These are phyloP conservation scores for Eucriotettix oculatus DNA, from an alignment of 2,888 invertebrate species.

Conservation along the genomic window DNA sequence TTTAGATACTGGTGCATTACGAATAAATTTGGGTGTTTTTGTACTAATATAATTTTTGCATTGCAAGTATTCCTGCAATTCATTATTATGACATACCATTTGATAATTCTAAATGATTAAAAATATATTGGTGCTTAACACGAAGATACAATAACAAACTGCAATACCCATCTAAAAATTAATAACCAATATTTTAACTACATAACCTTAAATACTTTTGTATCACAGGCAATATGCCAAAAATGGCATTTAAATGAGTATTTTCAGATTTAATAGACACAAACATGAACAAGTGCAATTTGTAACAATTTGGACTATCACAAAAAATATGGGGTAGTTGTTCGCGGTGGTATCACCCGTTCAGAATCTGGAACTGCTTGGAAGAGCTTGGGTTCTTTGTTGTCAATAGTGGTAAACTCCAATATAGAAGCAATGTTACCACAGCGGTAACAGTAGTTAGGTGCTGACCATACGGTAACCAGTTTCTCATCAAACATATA, in stretches of 20 bases:
- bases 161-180: no score
- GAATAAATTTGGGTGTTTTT: no score
- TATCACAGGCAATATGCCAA: no score
- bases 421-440: conserved; percentile 96
- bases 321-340: conserved; percentile 93
- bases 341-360: conserved; percentile 80
- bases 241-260: background rate
- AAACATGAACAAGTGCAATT: background rate
- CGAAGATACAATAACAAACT: no score
- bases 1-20: no score
- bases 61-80: no score
- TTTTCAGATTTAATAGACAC: background rate
- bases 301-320: conserved; percentile 27
- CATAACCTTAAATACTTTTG: no score
- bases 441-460: conserved; percentile 98
- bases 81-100: no score
- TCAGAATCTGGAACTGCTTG: conserved; percentile 90
- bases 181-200: no score
- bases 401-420: conserved; percentile 65
- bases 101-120: no score
- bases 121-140: no score
- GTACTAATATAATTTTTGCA: no score
- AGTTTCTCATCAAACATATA: conserved; percentile 96
- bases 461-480: conserved; percentile 98
- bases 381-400: conserved; percentile 72